Percentiles rank a stretch among this genome's conserved stretches.
Evolutionary conservation across 2,113 vertebrate genomes (phyloP).

Genomic region (Thunnus thynnus): DNA sequence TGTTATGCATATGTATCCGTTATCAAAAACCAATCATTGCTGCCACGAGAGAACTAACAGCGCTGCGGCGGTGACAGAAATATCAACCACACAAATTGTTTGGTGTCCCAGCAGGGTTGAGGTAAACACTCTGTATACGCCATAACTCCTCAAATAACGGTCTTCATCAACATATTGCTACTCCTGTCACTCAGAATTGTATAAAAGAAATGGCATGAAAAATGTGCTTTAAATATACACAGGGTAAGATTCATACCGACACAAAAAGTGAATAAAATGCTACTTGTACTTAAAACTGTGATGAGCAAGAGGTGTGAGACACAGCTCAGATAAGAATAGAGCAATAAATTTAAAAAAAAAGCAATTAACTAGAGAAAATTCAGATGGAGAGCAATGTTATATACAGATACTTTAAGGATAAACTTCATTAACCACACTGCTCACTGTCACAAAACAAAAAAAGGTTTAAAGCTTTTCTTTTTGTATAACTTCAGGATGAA

Average conservation of each 20-base stretch:
- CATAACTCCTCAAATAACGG: background rate
- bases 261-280: background rate
- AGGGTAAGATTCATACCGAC: background rate
- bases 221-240: background rate
- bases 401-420: too few species aligned
- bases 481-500: background rate
- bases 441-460: too few species aligned
- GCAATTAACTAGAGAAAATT: background rate
- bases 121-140: background rate
- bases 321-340: background rate
- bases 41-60: background rate
- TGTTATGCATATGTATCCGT: conserved; percentile 41
- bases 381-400: background rate
- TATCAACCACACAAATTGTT: background rate
- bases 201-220: background rate
- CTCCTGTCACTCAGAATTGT: background rate
- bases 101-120: background rate
- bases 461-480: too few species aligned
- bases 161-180: background rate
- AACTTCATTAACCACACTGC: too few species aligned
- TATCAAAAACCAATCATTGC: conserved; percentile 42
- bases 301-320: background rate
- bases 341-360: background rate
- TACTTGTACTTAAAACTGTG: background rate
- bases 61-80: conserved; percentile 15